These are phyloP conservation scores for Phylloscopus collybita DNA, from an alignment of 2,797 vertebrate species.

Conservation along the genomic window DNA sequence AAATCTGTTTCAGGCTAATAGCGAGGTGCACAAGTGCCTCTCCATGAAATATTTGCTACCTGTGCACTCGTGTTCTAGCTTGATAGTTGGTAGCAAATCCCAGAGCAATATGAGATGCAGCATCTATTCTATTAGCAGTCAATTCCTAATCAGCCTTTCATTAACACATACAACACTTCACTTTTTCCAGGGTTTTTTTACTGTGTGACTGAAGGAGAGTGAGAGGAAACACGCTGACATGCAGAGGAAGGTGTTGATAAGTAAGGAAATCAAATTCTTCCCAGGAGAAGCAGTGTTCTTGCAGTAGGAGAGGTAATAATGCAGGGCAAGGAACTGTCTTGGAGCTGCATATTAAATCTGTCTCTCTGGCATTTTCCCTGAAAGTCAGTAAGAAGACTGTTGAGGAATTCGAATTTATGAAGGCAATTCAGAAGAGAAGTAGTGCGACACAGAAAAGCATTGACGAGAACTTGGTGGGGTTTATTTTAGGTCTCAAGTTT, in stretches of 20 bases:
- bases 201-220: neutral
- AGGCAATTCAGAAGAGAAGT: neutral
- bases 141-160: constrained; percentile 46
- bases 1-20: constrained; percentile 62
- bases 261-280: constrained; percentile 37
- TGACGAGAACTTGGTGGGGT: neutral
- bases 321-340: constrained; percentile 23
- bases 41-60: constrained; percentile 38
- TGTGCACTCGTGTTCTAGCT: constrained; percentile 30
- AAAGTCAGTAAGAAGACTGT: constrained; percentile 39
- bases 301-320: constrained; percentile 11
- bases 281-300: constrained; percentile 18
- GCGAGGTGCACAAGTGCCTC: constrained; percentile 51
- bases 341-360: constrained; percentile 25
- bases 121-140: constrained; percentile 25
- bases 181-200: constrained; percentile 19
- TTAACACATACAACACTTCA: constrained; percentile 44
- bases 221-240: neutral
- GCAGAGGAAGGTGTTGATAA: constrained; percentile 47
- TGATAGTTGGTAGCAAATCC: constrained; percentile 42
- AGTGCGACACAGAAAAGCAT: neutral
- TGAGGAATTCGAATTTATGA: constrained; percentile 28
- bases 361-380: constrained; percentile 24
- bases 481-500: neutral
- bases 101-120: neutral